Base-by-base conservation (phyloP, 2,113 vertebrate genomes). In the Cyphomyrus discorhynchus region DNA sequence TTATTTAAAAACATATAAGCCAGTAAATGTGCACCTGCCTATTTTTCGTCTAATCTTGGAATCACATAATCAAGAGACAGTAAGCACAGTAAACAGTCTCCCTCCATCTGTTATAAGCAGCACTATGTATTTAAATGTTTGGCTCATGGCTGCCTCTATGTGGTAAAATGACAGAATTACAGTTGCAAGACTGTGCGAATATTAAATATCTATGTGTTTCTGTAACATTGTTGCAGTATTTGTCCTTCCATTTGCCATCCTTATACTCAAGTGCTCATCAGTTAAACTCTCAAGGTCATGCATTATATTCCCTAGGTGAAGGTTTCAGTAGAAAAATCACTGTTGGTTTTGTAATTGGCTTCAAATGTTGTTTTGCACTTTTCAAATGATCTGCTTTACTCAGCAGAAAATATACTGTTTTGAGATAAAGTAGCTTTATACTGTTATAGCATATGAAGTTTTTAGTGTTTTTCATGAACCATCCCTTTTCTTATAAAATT, bases 71-170 rank as follows among this genome's bases (percentile, higher is more conserved):
- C 13, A 42, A 42, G 74, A 19, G 13, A 80, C 5, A 2, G 3
- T 39, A 39, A 53, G 52, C 52, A 80, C 5, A 2, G n/a, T 17
- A 70, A 70, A 70, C n/a, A 80, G 74, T 42, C 31, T 80, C 35
- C 13, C 35, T 7, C 31, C 74, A 19, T 27, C 39, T 80, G 27
- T 49, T 74, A 80, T 45, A 66, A 9, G 84, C 52, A 91, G 92
- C 92, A 91, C 92, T 90, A 5, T 91, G 89, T 21, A 53, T 42
- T 7, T 91, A 35, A n/a, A 46, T 74, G 3, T 49, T 90, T 93
- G 89, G 89, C 83, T 46, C 74, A 9, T 91, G 93, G 91, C 91
- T 91, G 1, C 93, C 93, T 90, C 53, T 92, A 92, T 90, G 91
- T 93, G 94, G 92, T 86, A 88, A 89, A 49, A 47, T 15, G 35